Base-by-base conservation (phyloP, 1,140 invertebrate species). In the Drosophila parvula region DNA sequence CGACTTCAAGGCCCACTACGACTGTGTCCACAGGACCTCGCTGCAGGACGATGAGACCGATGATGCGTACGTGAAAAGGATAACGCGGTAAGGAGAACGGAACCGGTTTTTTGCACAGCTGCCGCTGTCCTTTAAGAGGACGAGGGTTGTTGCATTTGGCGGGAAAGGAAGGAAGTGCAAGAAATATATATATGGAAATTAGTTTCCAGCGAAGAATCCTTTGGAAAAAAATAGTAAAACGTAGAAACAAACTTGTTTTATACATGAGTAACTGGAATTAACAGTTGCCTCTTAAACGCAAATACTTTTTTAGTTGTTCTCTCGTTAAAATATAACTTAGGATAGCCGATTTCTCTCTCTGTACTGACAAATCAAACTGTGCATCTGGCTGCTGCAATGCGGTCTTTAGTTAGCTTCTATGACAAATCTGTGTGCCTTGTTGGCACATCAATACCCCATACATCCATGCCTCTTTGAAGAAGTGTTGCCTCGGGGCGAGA, bases 41-140 rank as follows among this genome's bases (percentile, higher is more conserved):
- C 57, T 65, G 44, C 78, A 85, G 78, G 89, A 81, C 40, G 78
- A 81, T 12, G 79, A 85, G 32, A 38, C 34, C 6, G 83, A 91
- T 16, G 79, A 76, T 67, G 56, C 68, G 12, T 50, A 82, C 45
- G 71, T 91, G 34, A 73, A 61, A 22, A 69, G 62, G 36, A 73
- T 80, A 38, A 91, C 89, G 48, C 77, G 89, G 89, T 91, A 89
- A 89, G 83, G 44, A 63, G n/a, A 18, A 53, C 28, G 8, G 61
- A 77, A 83, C 79, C 71, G 76, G 83, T 76, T 78, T 56, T 41
- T n/a, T 32, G 44, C n/a, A 9, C 16, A 38, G 34, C 34, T 50
- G 59, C 64, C 59, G 75, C 74, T 77, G 75, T 22, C 10, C 7
- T 14, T 11, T 7, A 12, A 10, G 18, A 32, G 12, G 14, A 10